Base-by-base conservation (phyloP, 1,140 invertebrate genomes). In the Ceratitis capitata region DNA sequence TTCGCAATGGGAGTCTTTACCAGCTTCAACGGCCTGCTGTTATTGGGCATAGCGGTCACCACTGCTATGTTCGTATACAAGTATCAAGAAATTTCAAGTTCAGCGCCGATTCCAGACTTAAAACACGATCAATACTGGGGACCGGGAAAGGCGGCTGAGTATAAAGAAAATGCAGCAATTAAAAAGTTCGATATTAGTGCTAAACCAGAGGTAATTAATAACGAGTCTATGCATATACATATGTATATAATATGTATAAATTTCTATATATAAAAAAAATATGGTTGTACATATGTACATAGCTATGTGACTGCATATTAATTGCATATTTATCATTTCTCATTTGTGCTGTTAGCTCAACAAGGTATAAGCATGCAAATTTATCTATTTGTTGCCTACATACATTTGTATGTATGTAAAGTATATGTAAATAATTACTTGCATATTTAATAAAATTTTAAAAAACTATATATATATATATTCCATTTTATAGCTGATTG, bases 401-500 rank as follows among this genome's bases (percentile, higher is more conserved):
- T 82, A 82, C 4, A 19, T 23, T 9, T n/a, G 3, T 32, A 61
- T 14, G 10, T 1, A 12, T 14, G 56, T 29, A 12, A 26, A 1
- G 23, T 23, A 12, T 78, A 10, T 47, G 16, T 78, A 16, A 42
- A 78, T 42, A 23, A 53, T 53, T n/a, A n/a, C 12, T 78, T 2
- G 19, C n/a, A 26, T 23, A 23, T 39, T 82, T 14, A 45, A 82
- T 10, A 42, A 1, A 14, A 19, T 14, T 82, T 82, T 3, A 82
- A 10, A 12, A 1, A n/a, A 82, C n/a, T 74, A 4, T 14, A 82
- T n/a, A 12, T 82, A 23, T 5, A 0, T 29, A 12, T 32, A 32
- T 74, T 53, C 0, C 2, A 5, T 19, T 35, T 2, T 83, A 35
- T 88, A 95, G 95, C 90, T 94, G 83, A 91, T 95, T 23, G 90